Evolutionary conservation across 2,888 invertebrate genomes (phyloP), one percentile per base, ranked within the genome.

Genomic region (Pantelozetes paolii): DNA sequence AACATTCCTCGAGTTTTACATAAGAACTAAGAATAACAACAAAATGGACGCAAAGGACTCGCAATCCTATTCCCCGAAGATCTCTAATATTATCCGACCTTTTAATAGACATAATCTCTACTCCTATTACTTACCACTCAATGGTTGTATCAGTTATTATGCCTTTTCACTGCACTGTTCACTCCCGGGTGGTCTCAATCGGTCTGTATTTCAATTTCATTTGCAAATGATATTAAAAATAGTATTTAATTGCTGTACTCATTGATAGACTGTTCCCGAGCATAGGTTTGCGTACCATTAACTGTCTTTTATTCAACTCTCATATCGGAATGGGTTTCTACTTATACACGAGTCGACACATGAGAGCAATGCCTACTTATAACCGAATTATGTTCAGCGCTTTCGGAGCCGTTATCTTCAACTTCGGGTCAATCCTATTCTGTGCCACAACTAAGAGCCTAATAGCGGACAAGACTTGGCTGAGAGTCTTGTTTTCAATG

Each of bases 361-460:
- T 94, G 82, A 13, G 86, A 85, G 36, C 85, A 86, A 75, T 86
- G 86, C 77, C 86, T 87, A 75, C 85, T 88, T 78, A 84, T 87
- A 40, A 92, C 88, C 85, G 90, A 88, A 85, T 91, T 26, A 78
- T 82, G 72, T 84, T 82, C 79, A 82, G 82, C 76, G 81, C 82
- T 3, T 83, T 84, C 77, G 81, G 83, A 8, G 79, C 92, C 62
- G 85, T 90, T 13, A 85, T 94, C 28, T 90, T 94, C 85, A 92
- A 92, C 77, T 88, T 95, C 81, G 94, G 95, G 18, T 93, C 94
- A 0, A 90, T 94, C 67, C 86, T 95, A 74, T 84, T 90, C 77
- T 94, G 94, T 91, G 94, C 94, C 11, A 88, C 94, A 48, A 83
- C 91, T 54, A 88, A 92, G 80, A 90, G 90, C 78, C 85, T 90